phyloP scores from a whole-genome alignment of 2,888 invertebrate genomes.

The Eucera pruinosa region DNA sequence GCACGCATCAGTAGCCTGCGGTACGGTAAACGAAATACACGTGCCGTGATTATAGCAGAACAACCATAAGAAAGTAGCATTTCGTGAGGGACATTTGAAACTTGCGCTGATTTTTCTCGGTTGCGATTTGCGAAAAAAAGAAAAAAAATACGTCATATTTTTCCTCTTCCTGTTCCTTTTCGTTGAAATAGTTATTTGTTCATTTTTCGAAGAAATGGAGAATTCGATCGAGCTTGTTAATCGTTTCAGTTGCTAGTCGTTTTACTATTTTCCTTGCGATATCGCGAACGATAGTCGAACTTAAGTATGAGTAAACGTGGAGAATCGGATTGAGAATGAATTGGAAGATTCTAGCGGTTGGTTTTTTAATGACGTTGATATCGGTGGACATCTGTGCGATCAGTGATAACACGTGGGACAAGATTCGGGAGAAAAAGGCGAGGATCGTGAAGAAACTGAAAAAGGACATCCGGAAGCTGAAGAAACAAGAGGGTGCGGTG shows the following conservation, averaged over 20 bases:
- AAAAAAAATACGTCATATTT: background rate
- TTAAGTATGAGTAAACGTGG: background rate
- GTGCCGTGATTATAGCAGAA: conserved; percentile 44
- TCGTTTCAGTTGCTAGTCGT: too few species aligned
- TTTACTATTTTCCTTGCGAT: too few species aligned
- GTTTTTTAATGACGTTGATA: conserved; percentile 10
- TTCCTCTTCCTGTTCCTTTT: background rate
- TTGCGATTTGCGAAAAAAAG: too few species aligned
- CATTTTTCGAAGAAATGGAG: background rate
- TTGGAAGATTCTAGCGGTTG: conserved; percentile 7
- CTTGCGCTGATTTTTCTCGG: background rate
- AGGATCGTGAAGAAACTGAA: conserved; percentile 89
- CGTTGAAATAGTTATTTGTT: background rate
- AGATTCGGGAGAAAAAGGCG: conserved; percentile 83
- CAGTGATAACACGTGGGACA: conserved; percentile 38
- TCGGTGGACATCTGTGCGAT: conserved; percentile 28
- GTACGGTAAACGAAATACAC: conserved; percentile 73
- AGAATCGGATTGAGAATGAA: conserved; percentile 33
- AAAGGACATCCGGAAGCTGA: conserved; percentile 89
- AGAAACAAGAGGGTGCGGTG: conserved; percentile 90
- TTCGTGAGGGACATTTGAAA: too few species aligned
- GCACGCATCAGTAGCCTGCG: conserved; percentile 72
- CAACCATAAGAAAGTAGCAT: too few species aligned
- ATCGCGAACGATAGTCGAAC: background rate
- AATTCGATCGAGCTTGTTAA: background rate